A percentile compares a stretch with the other conserved stretches of the same genome.
These are phyloP conservation scores for Bombus difficillimus DNA, from an alignment of 1,140 invertebrate species.

Conservation along the genomic window DNA sequence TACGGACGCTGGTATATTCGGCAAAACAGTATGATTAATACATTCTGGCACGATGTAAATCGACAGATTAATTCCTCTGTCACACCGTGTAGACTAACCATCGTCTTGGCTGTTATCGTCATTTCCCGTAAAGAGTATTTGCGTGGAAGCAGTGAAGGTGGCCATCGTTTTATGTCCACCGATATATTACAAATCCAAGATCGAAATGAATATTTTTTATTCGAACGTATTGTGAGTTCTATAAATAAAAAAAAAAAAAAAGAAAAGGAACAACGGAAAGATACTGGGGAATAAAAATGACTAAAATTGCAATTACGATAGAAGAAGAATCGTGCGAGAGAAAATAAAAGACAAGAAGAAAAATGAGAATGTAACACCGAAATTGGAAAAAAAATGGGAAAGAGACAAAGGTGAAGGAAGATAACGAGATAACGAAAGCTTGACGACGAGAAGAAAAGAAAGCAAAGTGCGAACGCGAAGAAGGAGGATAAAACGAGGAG, in stretches of 20 bases:
- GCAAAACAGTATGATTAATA: too few species aligned
- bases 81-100: conserved; percentile 65
- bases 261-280: not conserved
- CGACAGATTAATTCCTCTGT: not conserved
- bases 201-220: not conserved
- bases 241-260: not conserved
- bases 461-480: not conserved
- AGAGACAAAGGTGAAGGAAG: not conserved
- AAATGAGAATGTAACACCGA: too few species aligned
- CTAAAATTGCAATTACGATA: not conserved
- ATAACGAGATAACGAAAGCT: not conserved
- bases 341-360: too few species aligned
- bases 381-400: not conserved
- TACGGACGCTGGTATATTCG: too few species aligned
- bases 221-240: not conserved
- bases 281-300: not conserved
- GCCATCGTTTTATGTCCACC: conserved; percentile 60
- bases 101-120: conserved; percentile 59
- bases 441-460: not conserved
- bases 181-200: not conserved
- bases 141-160: conserved; percentile 73
- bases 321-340: not conserved
- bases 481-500: conserved; percentile 52
- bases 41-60: not conserved
- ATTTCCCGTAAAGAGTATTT: conserved; percentile 71